Evolutionary conservation across 2,113 vertebrate genomes (phyloP).

Genomic region (Upupa epops): DNA sequence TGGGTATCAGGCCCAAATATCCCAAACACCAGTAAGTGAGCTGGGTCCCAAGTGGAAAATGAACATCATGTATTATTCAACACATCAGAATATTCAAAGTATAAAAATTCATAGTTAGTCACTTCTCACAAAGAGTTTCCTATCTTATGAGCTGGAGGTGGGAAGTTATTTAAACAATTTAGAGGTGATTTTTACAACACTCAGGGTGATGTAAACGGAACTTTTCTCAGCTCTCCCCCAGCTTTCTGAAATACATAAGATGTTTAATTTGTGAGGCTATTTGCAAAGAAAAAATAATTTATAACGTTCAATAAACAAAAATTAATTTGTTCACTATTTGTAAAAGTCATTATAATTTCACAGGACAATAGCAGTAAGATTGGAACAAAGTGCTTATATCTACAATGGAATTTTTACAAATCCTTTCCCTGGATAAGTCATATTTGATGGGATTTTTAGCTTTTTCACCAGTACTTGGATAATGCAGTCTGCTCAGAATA

Average conservation of each 20-base stretch:
- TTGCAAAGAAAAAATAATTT: neutral
- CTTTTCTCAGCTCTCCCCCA: neutral
- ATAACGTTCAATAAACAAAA: neutral
- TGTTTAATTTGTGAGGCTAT: neutral
- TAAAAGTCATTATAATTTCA: neutral
- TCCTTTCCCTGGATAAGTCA: neutral
- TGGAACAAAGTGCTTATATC: neutral
- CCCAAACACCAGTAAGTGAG: neutral
- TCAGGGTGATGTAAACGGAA: constrained; percentile 19
- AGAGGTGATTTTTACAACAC: neutral
- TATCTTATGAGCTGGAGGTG: neutral
- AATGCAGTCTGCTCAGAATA: constrained; percentile 24
- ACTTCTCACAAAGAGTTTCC: neutral
- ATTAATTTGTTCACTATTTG: neutral
- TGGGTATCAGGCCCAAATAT: neutral
- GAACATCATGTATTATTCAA: neutral
- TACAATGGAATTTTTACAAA: constrained; percentile 30
- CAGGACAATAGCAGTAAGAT: neutral
- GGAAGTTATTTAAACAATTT: constrained; percentile 26
- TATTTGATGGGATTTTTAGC: constrained; percentile 28
- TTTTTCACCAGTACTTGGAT: neutral
- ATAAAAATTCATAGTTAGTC: neutral
- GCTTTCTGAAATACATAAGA: neutral
- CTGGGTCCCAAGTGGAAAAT: neutral
- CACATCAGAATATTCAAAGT: neutral